Percentiles rank a stretch among this genome's conserved stretches.
Conservation (phyloP, 2,797 vertebrate species). For the Cyclopterus lumpus region DNA sequence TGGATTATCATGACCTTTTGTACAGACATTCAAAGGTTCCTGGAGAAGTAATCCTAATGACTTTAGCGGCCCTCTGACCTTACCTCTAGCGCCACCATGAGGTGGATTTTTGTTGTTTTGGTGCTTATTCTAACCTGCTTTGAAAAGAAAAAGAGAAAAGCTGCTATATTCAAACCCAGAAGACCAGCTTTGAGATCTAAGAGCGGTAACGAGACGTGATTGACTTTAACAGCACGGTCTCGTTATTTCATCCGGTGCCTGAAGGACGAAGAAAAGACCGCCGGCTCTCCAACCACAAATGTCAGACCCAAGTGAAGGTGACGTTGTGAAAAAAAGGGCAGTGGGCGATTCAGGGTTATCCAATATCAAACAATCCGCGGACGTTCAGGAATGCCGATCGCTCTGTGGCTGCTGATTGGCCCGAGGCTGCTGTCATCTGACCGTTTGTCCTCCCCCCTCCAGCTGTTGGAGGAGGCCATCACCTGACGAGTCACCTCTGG, state of each 20-base stretch:
- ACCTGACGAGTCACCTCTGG: conserved; percentile 52
- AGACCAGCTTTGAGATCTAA: neutral
- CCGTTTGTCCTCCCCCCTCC: conserved; percentile 55
- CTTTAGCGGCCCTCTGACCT: no score
- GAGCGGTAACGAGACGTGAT: neutral
- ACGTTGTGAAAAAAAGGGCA: conserved; percentile 21
- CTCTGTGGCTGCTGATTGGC: conserved; percentile 33
- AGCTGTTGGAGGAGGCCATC: conserved; percentile 59
- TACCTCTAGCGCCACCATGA: neutral
- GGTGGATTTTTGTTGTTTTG: neutral
- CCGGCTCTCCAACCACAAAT: conserved; percentile 9
- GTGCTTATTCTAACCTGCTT: neutral
- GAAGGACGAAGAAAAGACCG: conserved; percentile 12
- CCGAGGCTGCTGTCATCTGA: conserved; percentile 48
- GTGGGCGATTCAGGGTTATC: conserved; percentile 39
- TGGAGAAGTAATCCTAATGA: neutral
- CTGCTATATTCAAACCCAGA: neutral
- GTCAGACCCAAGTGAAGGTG: conserved; percentile 32
- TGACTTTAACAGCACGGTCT: neutral
- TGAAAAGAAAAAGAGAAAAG: neutral
- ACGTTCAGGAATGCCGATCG: conserved; percentile 44
- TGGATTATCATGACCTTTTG: neutral
- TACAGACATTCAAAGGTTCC: neutral
- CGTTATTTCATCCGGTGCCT: conserved; percentile 1
- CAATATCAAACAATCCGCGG: conserved; percentile 53